Base-by-base conservation (phyloP, 2,113 vertebrate genomes). In the Malurus melanocephalus region DNA sequence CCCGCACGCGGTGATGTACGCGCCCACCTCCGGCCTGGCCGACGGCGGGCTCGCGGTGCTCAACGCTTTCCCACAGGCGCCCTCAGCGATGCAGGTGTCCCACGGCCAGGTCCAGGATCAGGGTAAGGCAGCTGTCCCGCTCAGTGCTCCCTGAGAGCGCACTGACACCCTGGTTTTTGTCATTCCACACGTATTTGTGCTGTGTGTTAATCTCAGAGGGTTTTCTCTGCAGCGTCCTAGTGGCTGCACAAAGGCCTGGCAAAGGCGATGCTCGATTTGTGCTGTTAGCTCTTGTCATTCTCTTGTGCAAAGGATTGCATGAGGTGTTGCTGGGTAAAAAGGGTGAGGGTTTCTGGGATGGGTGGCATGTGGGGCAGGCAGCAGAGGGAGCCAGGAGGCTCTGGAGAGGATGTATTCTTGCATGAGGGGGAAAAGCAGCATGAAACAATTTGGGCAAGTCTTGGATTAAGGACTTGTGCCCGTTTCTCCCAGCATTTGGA, bases 1-100 rank as follows among this genome's bases (percentile, higher is more conserved):
- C 88, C 98, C 98, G 18, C 99, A 99, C 21, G 97, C 99, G 0
- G 98, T 99, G 94, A 99, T 99, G 99, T 99, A 99, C 11, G 98
- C 99, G 5, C 99, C 99, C 83, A 98, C 98, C 23, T 98, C 99
- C 4, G 94, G 98, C 68, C 97, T 99, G 88, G 75, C 98, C 1
- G 99, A 99, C 19, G 98, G 98, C 27, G 98, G 99, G 38, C 97
- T 99, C 59, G 98, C 99, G 3, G 99, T 99, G 97, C 99, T 99
- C 96, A 99, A 99, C 89, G 98, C 99, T 95, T 99, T 99, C 97
- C 98, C 99, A 65, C 98, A 99, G 97, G 98, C 98, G 1, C 97
- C 98, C 66, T 98, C 98, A 7, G 97, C 98, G 73, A 99, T 99
- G 99, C 99, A 99, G 97, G 98, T 99, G 96, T 98, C 99, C 88